phyloP scores from a whole-genome alignment of 2,888 invertebrate species.

The Netelia virgata region DNA sequence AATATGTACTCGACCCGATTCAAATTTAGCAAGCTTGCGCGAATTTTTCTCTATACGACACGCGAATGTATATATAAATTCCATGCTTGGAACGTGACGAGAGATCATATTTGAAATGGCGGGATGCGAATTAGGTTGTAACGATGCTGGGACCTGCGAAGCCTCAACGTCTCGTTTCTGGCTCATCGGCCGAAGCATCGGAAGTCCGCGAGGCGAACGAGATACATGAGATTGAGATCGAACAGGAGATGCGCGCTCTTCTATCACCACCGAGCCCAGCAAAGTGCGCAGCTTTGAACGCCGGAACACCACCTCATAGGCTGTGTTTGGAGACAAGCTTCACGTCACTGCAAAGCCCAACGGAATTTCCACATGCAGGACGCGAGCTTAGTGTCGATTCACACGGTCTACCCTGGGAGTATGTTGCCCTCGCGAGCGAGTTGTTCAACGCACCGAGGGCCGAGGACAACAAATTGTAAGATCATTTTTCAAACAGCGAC shows the following conservation, averaged over 20 bases:
- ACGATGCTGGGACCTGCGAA: slow-evolving; percentile 92
- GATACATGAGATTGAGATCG: slow-evolving; percentile 78
- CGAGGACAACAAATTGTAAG: slow-evolving; percentile 81
- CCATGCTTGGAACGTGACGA: neutral
- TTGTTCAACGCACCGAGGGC: slow-evolving; percentile 79
- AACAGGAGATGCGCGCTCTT: slow-evolving; percentile 83
- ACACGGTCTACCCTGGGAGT: slow-evolving; percentile 85
- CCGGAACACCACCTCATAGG: slow-evolving; percentile 82
- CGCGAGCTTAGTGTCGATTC: slow-evolving; percentile 83
- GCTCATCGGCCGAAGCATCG: slow-evolving; percentile 80
- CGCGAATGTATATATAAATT: neutral
- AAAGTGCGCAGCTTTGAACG: slow-evolving; percentile 81
- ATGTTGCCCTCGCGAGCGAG: slow-evolving; percentile 84
- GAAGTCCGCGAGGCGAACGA: slow-evolving; percentile 77
- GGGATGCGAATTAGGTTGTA: slow-evolving; percentile 87
- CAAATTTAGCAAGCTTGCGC: slow-evolving; percentile 47
- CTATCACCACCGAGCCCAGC: slow-evolving; percentile 86
- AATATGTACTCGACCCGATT: slow-evolving; percentile 35
- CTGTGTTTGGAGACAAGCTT: slow-evolving; percentile 92
- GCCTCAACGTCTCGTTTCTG: slow-evolving; percentile 88
- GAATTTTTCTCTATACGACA: slow-evolving; percentile 26
- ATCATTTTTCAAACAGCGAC: slow-evolving; percentile 60
- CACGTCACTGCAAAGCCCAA: slow-evolving; percentile 88
- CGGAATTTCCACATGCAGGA: slow-evolving; percentile 81
- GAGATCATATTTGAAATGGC: slow-evolving; percentile 45